Evolutionary conservation across 2,797 vertebrate genomes (phyloP).

Genomic region (Semotilus atromaculatus): DNA sequence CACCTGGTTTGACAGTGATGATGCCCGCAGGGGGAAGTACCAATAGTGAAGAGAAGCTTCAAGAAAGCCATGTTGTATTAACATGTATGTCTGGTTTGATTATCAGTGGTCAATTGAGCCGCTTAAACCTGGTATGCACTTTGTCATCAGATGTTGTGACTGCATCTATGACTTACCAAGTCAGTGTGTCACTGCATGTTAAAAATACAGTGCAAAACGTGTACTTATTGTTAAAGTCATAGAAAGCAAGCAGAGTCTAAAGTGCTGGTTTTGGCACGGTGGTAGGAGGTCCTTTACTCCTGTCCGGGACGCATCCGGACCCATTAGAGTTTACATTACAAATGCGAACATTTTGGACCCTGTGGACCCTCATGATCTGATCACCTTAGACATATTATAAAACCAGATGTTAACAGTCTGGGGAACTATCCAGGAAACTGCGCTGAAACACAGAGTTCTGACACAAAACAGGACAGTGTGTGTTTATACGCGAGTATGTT

Average conservation of each 20-base stretch:
- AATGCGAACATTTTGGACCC: background rate
- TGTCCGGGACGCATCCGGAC: background rate
- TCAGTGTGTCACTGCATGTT: background rate
- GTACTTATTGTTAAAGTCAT: background rate
- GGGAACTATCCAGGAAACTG: background rate
- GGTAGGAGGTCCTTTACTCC: background rate
- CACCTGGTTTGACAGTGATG: background rate
- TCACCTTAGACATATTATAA: background rate
- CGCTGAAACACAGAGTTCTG: slow-evolving; percentile 1
- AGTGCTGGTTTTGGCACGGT: background rate
- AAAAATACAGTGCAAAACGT: background rate
- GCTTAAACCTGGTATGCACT: background rate
- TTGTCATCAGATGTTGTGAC: background rate
- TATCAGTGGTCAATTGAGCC: background rate
- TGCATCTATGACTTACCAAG: too few relatives aligned
- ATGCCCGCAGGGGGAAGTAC: background rate
- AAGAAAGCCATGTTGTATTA: background rate
- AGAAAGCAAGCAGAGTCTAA: background rate
- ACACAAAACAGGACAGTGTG: slow-evolving; percentile 11
- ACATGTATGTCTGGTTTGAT: background rate
- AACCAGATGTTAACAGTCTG: slow-evolving; percentile 26
- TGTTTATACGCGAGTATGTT: background rate
- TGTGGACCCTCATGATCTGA: slow-evolving; percentile 5
- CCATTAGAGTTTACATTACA: slow-evolving; percentile 2
- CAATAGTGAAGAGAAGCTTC: background rate